Evolutionary conservation across 2,113 vertebrate genomes (phyloP), one percentile per base, ranked within the genome.

Genomic region (Eptesicus fuscus): DNA sequence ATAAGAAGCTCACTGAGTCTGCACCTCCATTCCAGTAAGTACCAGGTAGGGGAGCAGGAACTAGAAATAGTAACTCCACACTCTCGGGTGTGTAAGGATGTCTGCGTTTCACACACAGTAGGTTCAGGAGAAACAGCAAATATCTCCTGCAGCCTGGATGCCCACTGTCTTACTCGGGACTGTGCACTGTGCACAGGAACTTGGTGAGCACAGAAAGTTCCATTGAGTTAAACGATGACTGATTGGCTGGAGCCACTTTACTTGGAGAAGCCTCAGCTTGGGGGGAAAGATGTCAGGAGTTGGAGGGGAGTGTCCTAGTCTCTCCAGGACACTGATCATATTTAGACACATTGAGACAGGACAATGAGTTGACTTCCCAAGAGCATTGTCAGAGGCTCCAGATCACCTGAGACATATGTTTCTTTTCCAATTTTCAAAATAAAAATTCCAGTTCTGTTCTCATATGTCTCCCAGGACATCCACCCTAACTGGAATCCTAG

Each of bases 161-260:
- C n/a, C n/a, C n/a, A n/a, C n/a, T n/a, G n/a, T n/a, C n/a, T n/a
- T n/a, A n/a, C n/a, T n/a, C n/a, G 53, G 56, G 56, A 23, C 56
- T 61, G 32, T 6, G 17, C 14, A 2, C 47, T 65, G 40, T 17
- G n/a, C 25, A 25, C 13, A 16, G 59, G 37, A 3, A 4, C 76
- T 67, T 1, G 0, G 0, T 18, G 25, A 40, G 30, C 40, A 0
- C 14, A 25, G 11, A 25, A 40, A 6, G 9, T 67, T 71, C 28
- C 7, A 14, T 0, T 78, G 5, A 14, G n/a, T 25, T 30, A 40
- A 53, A 42, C 18, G 16, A 30, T 14, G 63, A 18, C 7, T 16
- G 82, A 88, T 1, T 30, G 56, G 18, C 42, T 49, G 3, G 30
- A 30, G 37, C 25, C 53, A 11, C n/a, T 42, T 23, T 59, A 35